Evolutionary conservation across 2,113 vertebrate species (phyloP).

Genomic region (Arizona elegans): DNA sequence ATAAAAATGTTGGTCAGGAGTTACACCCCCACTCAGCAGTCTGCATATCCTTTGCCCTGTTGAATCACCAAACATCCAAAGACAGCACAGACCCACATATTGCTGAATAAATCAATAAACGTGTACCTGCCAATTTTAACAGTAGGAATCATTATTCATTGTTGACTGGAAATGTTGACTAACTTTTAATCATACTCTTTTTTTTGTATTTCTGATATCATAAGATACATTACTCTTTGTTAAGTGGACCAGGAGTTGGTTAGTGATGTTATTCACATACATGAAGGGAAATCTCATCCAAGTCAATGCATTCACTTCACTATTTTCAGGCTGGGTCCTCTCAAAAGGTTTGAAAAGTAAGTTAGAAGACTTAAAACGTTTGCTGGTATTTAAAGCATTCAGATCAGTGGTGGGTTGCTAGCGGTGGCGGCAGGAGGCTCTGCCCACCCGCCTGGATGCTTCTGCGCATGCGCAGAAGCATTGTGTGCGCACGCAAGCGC

Average conservation of each 20-base stretch:
- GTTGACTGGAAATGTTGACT: not conserved
- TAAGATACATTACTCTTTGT: not conserved
- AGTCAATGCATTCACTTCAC: not conserved
- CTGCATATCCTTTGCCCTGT: not conserved
- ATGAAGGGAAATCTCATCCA: not conserved
- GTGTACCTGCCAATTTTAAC: not conserved
- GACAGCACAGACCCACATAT: not conserved
- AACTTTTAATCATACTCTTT: not conserved
- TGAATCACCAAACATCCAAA: not conserved
- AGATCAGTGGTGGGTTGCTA: not conserved
- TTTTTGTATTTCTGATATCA: not conserved
- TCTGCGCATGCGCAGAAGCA: too few relatives aligned
- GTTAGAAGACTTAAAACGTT: not conserved
- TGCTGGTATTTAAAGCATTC: not conserved
- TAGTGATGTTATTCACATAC: not conserved
- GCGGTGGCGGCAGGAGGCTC: too few relatives aligned
- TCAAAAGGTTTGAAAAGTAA: constrained; percentile 39
- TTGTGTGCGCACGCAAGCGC: too few relatives aligned
- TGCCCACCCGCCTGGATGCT: too few relatives aligned
- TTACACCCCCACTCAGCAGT: not conserved
- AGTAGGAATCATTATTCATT: not conserved
- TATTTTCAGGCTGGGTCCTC: constrained; percentile 2
- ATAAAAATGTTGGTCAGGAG: not conserved
- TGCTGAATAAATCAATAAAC: not conserved
- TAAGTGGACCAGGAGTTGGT: not conserved